These are phyloP conservation scores for Dromius quadrimaculatus DNA, from an alignment of 2,888 invertebrate genomes.

Conservation along the genomic window DNA sequence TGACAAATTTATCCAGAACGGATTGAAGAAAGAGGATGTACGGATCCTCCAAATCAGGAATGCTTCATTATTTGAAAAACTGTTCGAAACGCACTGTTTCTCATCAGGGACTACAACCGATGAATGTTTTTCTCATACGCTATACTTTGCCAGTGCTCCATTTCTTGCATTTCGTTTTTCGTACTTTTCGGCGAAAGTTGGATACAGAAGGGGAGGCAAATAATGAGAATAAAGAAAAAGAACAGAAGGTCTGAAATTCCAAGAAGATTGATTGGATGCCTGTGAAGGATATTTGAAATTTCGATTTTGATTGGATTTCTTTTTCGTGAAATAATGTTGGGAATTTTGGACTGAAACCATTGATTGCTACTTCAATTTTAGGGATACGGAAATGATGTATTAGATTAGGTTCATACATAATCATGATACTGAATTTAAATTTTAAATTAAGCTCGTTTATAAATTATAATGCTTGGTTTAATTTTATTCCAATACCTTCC, in stretches of 20 bases:
- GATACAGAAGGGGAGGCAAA: not conserved
- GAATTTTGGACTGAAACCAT: not conserved
- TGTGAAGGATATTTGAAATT: constrained; percentile 22
- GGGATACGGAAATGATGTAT: not conserved
- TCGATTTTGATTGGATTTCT: constrained; percentile 17
- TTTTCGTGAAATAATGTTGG: not conserved
- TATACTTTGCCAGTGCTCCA: not conserved
- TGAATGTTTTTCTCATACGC: no score
- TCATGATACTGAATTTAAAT: constrained; percentile 10
- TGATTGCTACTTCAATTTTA: no score
- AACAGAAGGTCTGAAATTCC: constrained; percentile 5
- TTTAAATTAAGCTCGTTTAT: constrained; percentile 5
- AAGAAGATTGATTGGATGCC: constrained; percentile 13
- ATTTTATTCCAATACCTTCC: constrained; percentile 2
- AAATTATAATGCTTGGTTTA: constrained; percentile 23
- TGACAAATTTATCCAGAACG: no score
- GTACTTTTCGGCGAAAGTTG: not conserved
- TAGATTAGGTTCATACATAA: constrained; percentile 10
- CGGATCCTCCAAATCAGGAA: no score
- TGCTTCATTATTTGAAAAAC: no score
- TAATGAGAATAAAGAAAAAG: constrained; percentile 9
- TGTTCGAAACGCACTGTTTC: no score
- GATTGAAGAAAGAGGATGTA: no score
- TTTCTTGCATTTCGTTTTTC: constrained; percentile 7
- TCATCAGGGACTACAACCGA: no score